phyloP scores from a whole-genome alignment of 2,113 vertebrate genomes.

The Coptodon rendalli region DNA sequence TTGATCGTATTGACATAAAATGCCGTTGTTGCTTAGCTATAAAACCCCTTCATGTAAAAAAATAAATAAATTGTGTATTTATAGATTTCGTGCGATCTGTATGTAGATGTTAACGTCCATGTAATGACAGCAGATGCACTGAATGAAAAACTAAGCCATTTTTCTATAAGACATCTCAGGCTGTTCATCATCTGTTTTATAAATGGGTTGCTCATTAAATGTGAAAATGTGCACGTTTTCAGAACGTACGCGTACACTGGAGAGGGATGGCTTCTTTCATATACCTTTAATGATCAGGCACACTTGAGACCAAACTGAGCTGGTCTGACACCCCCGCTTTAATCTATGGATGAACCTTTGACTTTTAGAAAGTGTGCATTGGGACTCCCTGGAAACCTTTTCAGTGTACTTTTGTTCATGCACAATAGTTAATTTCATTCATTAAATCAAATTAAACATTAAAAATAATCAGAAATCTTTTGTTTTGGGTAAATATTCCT shows the following conservation, averaged over 20 bases:
- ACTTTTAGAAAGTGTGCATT: background rate
- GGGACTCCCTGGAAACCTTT: background rate
- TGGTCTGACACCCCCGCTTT: background rate
- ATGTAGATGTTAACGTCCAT: background rate
- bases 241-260: accelerated
- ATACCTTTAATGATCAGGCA: background rate
- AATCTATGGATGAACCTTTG: background rate
- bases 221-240: background rate
- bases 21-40: accelerated
- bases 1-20: background rate
- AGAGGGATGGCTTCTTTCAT: background rate
- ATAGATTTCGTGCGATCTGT: background rate
- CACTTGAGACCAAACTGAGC: background rate
- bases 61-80: background rate
- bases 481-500: background rate
- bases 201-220: background rate
- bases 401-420: background rate
- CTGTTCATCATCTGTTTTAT: background rate
- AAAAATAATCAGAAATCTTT: background rate
- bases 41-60: background rate
- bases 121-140: background rate
- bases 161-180: background rate
- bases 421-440: background rate
- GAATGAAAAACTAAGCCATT: background rate
- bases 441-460: background rate